Conservation (phyloP, 2,888 invertebrate species). For the Andrena praecox region DNA sequence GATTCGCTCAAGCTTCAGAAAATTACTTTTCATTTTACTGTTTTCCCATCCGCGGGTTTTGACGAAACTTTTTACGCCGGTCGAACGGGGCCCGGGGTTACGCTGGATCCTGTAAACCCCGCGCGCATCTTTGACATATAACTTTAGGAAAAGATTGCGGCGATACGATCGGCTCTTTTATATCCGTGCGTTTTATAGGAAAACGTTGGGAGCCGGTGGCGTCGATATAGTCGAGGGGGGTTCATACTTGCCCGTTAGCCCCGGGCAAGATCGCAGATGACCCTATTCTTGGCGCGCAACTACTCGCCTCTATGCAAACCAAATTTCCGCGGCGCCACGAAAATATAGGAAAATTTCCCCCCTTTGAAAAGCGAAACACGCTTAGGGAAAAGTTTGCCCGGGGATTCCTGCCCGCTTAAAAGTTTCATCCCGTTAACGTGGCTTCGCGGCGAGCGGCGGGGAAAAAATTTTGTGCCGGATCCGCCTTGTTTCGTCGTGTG, state of each 20-base stretch:
- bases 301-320: constrained; percentile 32
- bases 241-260: constrained; percentile 41
- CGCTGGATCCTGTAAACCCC: constrained; percentile 6
- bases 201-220: constrained; percentile 21
- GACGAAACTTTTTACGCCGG: constrained; percentile 2
- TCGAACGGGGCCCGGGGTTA: background rate
- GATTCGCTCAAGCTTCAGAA: background rate
- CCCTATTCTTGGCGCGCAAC: constrained; percentile 47
- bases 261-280: constrained; percentile 52
- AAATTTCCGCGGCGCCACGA: constrained; percentile 20
- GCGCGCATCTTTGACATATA: constrained; percentile 42
- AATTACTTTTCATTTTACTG: constrained; percentile 32
- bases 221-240: constrained; percentile 36
- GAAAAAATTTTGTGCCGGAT: background rate
- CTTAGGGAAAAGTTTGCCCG: constrained; percentile 1
- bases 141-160: constrained; percentile 50
- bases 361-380: background rate
- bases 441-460: background rate
- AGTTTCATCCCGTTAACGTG: constrained; percentile 20
- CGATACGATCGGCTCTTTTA: constrained; percentile 62
- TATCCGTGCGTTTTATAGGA: constrained; percentile 52
- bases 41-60: background rate
- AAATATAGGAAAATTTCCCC: constrained; percentile 23
- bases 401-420: constrained; percentile 5
- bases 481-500: background rate